Conservation (phyloP, 2,797 vertebrate species). For the Capromys pilorides region DNA sequence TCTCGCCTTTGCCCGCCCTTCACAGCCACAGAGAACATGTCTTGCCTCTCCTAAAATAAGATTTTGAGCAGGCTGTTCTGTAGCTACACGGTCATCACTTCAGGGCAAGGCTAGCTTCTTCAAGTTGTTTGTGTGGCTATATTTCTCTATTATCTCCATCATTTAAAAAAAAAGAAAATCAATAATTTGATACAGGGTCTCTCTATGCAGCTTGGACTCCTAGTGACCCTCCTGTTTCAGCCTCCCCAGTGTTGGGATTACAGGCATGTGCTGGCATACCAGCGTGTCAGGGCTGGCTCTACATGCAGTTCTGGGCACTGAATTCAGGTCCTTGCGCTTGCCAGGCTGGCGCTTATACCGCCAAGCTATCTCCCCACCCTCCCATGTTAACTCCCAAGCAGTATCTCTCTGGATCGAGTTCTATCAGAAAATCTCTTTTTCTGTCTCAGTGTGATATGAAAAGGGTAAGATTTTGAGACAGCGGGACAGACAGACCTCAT, state of each 20-base stretch:
- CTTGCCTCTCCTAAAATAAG: not conserved
- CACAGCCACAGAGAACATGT: not conserved
- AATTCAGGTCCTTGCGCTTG: too few relatives aligned
- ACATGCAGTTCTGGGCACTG: too few relatives aligned
- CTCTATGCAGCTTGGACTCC: too few relatives aligned
- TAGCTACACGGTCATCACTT: not conserved
- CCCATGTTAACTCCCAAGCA: not conserved
- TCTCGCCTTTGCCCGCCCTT: not conserved
- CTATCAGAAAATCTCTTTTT: not conserved
- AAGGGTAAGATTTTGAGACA: not conserved
- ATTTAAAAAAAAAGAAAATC: too few relatives aligned
- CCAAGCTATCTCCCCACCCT: too few relatives aligned
- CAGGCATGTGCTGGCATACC: too few relatives aligned
- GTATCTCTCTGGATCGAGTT: not conserved
- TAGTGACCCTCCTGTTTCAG: too few relatives aligned
- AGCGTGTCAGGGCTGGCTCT: too few relatives aligned
- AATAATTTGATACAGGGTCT: too few relatives aligned
- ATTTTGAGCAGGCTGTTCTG: not conserved
- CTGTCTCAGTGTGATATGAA: not conserved
- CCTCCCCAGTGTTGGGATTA: too few relatives aligned
- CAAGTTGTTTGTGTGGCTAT: not conserved
- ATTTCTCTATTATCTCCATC: not conserved
- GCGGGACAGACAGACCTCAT: not conserved
- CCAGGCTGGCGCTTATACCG: too few relatives aligned
- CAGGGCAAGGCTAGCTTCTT: not conserved